Evolutionary conservation across 2,113 vertebrate genomes (phyloP).

Genomic region (Ceyx melanurus): DNA sequence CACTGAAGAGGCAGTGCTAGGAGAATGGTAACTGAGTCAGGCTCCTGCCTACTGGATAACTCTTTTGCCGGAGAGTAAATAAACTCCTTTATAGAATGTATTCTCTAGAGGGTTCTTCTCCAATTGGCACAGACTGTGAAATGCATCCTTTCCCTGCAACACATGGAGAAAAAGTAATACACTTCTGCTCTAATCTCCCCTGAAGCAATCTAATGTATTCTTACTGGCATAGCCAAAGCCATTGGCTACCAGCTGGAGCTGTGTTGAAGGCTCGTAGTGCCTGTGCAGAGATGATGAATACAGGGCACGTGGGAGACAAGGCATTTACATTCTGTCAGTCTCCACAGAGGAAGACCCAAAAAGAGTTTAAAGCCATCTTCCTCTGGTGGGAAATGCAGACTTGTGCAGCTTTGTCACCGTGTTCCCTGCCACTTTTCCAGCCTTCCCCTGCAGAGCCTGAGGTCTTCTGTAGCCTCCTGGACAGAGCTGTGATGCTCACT

Average conservation of each 20-base stretch:
- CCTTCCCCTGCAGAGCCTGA: rapidly evolving
- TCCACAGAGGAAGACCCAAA: neutral
- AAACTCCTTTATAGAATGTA: neutral
- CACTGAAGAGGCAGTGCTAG: neutral
- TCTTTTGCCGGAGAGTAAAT: slow-evolving; percentile 7
- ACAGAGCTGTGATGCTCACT: neutral
- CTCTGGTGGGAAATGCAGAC: neutral
- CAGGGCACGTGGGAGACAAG: neutral
- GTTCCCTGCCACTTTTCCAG: neutral
- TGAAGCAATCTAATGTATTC: neutral
- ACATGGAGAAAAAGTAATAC: neutral
- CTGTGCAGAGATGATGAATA: neutral
- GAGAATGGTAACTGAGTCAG: neutral
- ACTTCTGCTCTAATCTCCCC: neutral
- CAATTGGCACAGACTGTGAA: neutral
- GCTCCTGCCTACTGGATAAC: neutral
- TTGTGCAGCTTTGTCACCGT: neutral
- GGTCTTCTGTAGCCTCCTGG: neutral
- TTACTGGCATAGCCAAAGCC: neutral
- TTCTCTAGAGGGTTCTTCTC: neutral
- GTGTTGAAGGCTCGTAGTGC: neutral
- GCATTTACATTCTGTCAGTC: neutral
- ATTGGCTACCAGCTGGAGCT: neutral
- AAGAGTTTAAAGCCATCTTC: neutral
- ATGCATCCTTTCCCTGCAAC: neutral